Evolutionary conservation across 2,797 vertebrate genomes (phyloP).

Genomic region (Schizothorax lantsangensis): DNA sequence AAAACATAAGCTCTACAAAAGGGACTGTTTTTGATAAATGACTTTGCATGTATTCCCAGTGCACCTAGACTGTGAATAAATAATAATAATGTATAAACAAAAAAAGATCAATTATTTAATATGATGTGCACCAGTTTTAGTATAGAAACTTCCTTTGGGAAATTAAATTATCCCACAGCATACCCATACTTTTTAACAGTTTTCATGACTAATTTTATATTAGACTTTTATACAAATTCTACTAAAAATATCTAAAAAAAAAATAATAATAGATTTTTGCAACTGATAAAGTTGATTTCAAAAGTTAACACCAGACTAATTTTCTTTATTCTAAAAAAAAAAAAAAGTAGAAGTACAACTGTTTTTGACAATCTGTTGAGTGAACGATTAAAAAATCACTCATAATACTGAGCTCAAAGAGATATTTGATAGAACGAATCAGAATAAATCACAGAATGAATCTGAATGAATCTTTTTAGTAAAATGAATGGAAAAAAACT

Average conservation of each 20-base stretch:
- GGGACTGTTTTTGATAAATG: slow-evolving; percentile 1
- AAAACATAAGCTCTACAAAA: background rate
- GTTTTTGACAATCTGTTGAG: background rate
- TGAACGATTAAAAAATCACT: background rate
- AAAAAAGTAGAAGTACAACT: background rate
- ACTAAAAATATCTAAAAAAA: no score
- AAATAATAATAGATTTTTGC: background rate
- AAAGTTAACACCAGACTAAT: background rate
- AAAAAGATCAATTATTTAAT: background rate
- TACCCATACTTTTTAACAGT: background rate
- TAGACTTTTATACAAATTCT: background rate
- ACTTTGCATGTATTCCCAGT: background rate
- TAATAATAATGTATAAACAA: slow-evolving; percentile 2
- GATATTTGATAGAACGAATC: background rate
- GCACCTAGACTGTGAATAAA: background rate
- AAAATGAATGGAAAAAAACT: no score
- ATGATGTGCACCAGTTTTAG: background rate
- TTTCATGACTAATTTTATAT: background rate
- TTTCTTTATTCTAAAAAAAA: background rate
- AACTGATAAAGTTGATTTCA: background rate
- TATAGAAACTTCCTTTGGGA: background rate
- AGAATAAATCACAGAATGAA: background rate
- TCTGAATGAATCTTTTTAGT: background rate
- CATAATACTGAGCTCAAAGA: background rate
- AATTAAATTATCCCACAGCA: background rate